Evolutionary conservation across 2,113 vertebrate species (phyloP).

Genomic region (Amblyornis subalaris): DNA sequence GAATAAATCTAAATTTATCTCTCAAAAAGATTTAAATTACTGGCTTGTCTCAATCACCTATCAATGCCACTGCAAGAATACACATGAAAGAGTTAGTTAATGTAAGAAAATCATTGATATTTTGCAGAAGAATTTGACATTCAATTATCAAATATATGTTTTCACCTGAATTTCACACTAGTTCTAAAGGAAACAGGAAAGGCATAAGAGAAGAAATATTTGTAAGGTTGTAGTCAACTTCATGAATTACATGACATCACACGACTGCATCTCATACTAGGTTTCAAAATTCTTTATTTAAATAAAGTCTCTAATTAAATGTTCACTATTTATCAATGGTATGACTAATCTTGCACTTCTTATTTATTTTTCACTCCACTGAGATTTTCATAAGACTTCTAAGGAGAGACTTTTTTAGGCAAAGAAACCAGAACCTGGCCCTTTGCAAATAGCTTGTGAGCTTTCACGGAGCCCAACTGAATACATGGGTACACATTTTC

Average conservation of each 20-base stretch:
- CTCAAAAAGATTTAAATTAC: neutral
- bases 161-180: neutral
- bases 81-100: neutral
- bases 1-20: slow-evolving; percentile 36
- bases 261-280: accelerated
- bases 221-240: neutral
- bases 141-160: neutral
- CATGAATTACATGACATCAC: neutral
- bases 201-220: neutral
- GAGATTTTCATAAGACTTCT: neutral
- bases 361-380: neutral
- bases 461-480: neutral
- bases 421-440: neutral
- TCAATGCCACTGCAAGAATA: neutral
- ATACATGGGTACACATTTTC: neutral
- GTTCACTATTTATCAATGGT: neutral
- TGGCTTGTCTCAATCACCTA: neutral
- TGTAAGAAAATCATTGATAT: neutral
- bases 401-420: neutral
- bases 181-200: neutral
- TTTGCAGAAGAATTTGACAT: neutral
- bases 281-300: neutral
- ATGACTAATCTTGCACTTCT: neutral
- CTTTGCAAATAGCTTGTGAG: neutral
- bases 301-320: neutral